Conservation (phyloP, 2,797 vertebrate genomes). For the Alfaro cultratus region DNA sequence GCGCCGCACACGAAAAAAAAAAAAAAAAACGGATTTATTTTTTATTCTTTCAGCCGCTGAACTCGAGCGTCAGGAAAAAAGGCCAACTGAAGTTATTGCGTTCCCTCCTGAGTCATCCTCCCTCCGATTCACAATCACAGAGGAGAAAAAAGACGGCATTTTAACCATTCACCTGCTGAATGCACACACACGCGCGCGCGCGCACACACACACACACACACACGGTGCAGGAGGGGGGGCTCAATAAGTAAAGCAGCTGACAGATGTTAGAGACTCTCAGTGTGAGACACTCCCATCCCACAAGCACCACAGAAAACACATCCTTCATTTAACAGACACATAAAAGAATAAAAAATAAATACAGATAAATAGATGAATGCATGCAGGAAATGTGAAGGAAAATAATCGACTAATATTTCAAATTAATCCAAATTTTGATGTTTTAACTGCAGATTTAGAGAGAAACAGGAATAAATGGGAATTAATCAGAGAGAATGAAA, state of each 20-base stretch:
- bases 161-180: conserved; percentile 71
- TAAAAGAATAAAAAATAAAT: conserved; percentile 18
- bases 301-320: conserved; percentile 49
- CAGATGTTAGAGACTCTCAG: conserved; percentile 50
- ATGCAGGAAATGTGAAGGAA: conserved; percentile 40
- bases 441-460: conserved; percentile 29
- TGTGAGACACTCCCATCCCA: conserved; percentile 58
- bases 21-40: no score
- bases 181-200: conserved; percentile 34
- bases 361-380: conserved; percentile 34
- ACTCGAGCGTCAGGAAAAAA: conserved; percentile 22
- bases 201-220: conserved; percentile 34
- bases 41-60: no score
- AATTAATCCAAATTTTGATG: conserved; percentile 36
- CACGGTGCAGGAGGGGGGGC: conserved; percentile 36
- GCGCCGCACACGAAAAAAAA: conserved; percentile 6
- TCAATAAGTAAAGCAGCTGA: conserved; percentile 55
- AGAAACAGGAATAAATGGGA: conserved; percentile 40
- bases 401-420: conserved; percentile 39
- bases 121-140: conserved; percentile 70
- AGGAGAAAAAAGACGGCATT: conserved; percentile 50
- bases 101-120: conserved; percentile 77
- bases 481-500: conserved; percentile 73
- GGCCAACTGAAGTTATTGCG: conserved; percentile 63
- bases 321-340: conserved; percentile 41